These are phyloP conservation scores for Probosciger aterrimus DNA, from an alignment of 2,113 vertebrate genomes.

Conservation along the genomic window DNA sequence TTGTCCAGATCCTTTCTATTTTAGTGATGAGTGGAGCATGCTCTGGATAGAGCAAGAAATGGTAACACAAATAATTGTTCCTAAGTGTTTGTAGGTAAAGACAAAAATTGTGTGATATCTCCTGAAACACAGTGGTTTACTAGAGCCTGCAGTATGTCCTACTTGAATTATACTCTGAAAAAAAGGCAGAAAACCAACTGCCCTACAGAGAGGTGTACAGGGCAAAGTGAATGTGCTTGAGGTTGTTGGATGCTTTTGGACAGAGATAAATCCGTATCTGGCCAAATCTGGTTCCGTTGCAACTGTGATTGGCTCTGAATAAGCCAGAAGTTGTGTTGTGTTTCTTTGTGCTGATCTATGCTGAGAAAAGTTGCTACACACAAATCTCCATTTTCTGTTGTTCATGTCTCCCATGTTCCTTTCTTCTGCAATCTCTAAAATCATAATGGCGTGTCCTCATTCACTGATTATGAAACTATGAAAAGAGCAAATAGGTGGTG, in stretches of 20 bases:
- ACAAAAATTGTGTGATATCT: neutral
- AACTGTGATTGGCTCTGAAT: neutral
- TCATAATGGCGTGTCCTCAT: neutral
- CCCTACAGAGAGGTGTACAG: neutral
- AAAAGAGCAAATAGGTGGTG: neutral
- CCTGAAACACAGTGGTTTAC: neutral
- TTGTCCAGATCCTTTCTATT: neutral
- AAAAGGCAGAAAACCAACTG: neutral
- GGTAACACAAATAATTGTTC: neutral
- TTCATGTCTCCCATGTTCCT: accelerated
- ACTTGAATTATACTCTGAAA: neutral
- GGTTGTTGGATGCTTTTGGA: neutral
- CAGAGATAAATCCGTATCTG: neutral
- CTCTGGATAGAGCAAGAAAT: neutral
- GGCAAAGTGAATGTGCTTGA: neutral
- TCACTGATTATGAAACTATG: neutral
- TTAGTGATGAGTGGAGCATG: accelerated
- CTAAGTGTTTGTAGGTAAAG: neutral
- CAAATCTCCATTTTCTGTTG: neutral
- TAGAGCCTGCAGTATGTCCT: neutral
- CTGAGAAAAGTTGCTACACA: neutral
- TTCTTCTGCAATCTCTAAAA: neutral
- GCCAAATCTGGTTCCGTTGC: neutral
- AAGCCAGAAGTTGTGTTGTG: neutral
- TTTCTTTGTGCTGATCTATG: neutral